These are phyloP conservation scores for Coregonus sp. DNA, from an alignment of 2,797 vertebrate species.

Conservation along the genomic window DNA sequence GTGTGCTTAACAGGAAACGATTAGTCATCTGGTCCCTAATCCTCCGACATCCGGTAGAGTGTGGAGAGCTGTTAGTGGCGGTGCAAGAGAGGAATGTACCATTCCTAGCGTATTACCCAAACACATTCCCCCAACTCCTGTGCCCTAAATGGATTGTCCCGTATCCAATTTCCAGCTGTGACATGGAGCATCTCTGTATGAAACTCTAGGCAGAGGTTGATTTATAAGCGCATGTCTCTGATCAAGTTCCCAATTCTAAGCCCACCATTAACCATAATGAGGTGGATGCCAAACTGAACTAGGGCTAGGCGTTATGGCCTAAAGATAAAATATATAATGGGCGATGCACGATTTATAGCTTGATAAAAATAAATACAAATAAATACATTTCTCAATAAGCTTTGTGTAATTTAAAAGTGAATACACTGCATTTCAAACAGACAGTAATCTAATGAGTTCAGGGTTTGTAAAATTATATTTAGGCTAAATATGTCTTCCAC, in stretches of 20 bases:
- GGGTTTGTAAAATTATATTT: no score
- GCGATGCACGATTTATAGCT: no score
- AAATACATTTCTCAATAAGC: no score
- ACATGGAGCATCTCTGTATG: background rate
- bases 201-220: background rate
- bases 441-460: no score
- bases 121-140: background rate
- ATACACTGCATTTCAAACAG: no score
- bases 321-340: no score
- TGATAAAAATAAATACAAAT: no score
- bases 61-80: background rate
- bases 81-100: background rate
- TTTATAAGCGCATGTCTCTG: background rate
- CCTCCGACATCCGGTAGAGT: slow-evolving; percentile 1
- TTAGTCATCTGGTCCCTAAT: slow-evolving; percentile 48
- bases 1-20: slow-evolving; percentile 25
- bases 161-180: slow-evolving; percentile 2
- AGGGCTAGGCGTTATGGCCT: no score
- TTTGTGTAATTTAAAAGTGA: no score
- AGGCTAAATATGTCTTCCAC: no score
- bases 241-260: background rate
- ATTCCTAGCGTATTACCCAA: background rate
- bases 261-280: background rate
- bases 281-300: background rate
- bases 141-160: background rate